Evolutionary conservation across 1,140 invertebrate genomes (phyloP), one percentile per base, ranked within the genome.

Genomic region (Drosophila sulfurigaster): DNA sequence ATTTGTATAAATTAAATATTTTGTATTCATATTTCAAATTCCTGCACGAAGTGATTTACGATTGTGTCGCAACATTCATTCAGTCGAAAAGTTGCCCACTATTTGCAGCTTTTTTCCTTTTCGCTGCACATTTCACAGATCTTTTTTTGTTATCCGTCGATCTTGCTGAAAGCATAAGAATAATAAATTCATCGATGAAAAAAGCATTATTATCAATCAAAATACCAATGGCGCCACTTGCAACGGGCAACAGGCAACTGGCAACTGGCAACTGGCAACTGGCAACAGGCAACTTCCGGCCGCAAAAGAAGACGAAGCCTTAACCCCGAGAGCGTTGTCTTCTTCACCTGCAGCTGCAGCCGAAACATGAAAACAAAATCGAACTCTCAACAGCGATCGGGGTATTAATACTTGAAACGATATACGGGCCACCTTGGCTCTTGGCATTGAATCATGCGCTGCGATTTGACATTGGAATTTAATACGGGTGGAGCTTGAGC

Each of bases 381-480:
- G 16, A 54, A n/a, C 7, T 25, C 25, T 1, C 35, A 28, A 43
- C 48, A 6, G 49, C 32, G 16, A 57, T 57, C 54, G 49, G 49
- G 28, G 13, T 56, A 59, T 25, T 11, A 45, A 43, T 4, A 20
- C 57, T 25, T 51, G 43, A 73, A 73, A 73, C 70, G 70, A 73
- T 73, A 68, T 60, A 60, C 48, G 51, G 68, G 41, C 49, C 51
- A 60, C 56, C 46, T 60, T 60, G 66, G 70, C 13, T 59, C 32
- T 48, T 35, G 71, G 71, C 71, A 74, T 68, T 74, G 65, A 74
- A 69, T 74, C 71, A 74, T 70, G 72, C 48, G 72, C 66, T 77
- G 81, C 48, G 81, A 85, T 83, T 83, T 83, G 81, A 83, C 81
- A 83, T 83, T 83, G 81, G 81, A 83, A 83, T 85, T 83, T 77